phyloP scores from a whole-genome alignment of 2,888 invertebrate genomes.

The Steinernema hermaphroditum region DNA sequence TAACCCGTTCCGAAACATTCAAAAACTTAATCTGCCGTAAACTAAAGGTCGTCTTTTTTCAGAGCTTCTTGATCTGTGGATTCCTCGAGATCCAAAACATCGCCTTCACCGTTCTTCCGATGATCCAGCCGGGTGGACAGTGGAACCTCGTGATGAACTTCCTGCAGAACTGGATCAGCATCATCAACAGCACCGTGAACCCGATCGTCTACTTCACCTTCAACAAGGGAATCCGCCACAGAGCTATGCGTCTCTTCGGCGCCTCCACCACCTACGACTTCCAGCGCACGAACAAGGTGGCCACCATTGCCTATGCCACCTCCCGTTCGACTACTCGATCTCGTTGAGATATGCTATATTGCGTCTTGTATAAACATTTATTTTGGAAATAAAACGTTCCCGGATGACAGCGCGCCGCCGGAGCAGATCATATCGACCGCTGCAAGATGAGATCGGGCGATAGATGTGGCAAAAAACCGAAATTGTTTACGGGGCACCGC shows the following conservation, averaged over 20 bases:
- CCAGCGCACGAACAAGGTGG: not conserved
- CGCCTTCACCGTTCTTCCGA: slow-evolving; percentile 33
- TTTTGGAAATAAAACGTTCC: not conserved
- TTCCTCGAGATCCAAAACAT: slow-evolving; percentile 42
- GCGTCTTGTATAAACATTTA: not conserved
- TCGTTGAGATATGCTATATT: not conserved
- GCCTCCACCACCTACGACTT: not conserved
- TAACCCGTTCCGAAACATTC: not conserved
- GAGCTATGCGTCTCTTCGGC: not conserved
- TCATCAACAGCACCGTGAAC: slow-evolving; percentile 18
- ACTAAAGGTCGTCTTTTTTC: slow-evolving; percentile 17
- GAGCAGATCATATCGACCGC: not conserved
- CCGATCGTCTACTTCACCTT: slow-evolving; percentile 23
- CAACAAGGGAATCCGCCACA: not conserved
- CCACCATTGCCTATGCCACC: not conserved
- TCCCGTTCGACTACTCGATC: not conserved
- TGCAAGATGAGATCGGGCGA: not conserved
- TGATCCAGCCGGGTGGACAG: slow-evolving; percentile 31
- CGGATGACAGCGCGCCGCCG: not conserved
- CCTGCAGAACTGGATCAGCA: slow-evolving; percentile 37
- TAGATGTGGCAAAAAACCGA: slow-evolving; percentile 10
- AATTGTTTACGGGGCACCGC: slow-evolving; percentile 23
- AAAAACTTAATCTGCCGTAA: not conserved
- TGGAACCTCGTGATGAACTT: slow-evolving; percentile 36
- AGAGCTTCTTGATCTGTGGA: slow-evolving; percentile 42